Evolutionary conservation across 2,888 invertebrate genomes (phyloP).

Genomic region (Orchestes rusci): DNA sequence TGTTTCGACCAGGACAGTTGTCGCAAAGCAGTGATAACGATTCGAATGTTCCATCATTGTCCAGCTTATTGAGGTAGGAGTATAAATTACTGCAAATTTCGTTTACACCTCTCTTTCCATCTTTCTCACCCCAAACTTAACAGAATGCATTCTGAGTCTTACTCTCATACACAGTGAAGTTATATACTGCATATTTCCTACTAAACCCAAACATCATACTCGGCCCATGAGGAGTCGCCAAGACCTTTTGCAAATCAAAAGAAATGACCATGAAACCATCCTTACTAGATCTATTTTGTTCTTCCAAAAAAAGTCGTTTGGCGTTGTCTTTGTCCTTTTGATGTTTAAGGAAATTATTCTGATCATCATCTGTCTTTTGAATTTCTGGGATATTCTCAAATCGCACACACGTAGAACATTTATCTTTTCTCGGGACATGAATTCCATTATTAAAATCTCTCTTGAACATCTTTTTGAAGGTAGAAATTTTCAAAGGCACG

Average conservation of each 20-base stretch:
- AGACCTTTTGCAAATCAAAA: too few relatives aligned
- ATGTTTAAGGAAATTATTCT: too few relatives aligned
- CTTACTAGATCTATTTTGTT: too few relatives aligned
- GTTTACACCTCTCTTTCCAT: slow-evolving; percentile 25
- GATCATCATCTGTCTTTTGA: too few relatives aligned
- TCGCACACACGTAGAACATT: slow-evolving; percentile 18
- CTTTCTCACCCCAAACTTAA: slow-evolving; percentile 29
- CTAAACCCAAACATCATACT: slow-evolving; percentile 28
- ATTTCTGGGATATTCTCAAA: slow-evolving; percentile 23
- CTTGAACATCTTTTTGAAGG: slow-evolving; percentile 6
- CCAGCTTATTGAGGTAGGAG: slow-evolving; percentile 26
- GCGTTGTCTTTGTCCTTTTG: too few relatives aligned
- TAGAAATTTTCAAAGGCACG: not conserved
- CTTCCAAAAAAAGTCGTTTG: too few relatives aligned
- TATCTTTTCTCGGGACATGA: slow-evolving; percentile 24
- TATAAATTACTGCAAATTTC: slow-evolving; percentile 26
- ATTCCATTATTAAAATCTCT: slow-evolving; percentile 21
- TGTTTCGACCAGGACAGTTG: slow-evolving; percentile 21
- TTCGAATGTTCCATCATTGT: not conserved
- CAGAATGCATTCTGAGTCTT: slow-evolving; percentile 28
- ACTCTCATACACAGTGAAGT: slow-evolving; percentile 32
- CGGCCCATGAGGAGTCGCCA: slow-evolving; percentile 29
- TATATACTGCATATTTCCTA: slow-evolving; percentile 31
- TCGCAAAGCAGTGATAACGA: slow-evolving; percentile 11
- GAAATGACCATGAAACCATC: too few relatives aligned